Evolutionary conservation across 2,113 vertebrate genomes (phyloP).

Genomic region (Poicephalus gulielmi): DNA sequence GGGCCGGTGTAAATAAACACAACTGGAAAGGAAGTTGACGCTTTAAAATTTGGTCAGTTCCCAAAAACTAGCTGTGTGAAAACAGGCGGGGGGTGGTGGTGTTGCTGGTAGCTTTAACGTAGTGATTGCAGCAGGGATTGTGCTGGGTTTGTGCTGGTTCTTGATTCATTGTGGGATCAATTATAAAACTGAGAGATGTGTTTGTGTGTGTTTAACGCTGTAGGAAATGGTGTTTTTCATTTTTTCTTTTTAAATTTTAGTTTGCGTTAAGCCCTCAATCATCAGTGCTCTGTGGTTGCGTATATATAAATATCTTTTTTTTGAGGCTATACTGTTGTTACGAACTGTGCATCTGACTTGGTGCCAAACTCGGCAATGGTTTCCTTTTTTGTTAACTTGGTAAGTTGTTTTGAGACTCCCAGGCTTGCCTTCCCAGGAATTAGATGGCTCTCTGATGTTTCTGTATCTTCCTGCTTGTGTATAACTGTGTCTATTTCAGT

Average conservation of each 20-base stretch:
- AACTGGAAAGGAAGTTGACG: background rate
- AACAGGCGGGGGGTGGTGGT: background rate
- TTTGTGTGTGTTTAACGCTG: conserved; percentile 39
- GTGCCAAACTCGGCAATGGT: background rate
- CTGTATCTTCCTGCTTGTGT: background rate
- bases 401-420: background rate
- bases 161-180: background rate
- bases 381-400: conserved; percentile 29
- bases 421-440: background rate
- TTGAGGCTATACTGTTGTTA: background rate
- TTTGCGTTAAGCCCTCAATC: accelerated
- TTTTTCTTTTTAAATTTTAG: background rate
- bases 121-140: background rate
- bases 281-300: background rate
- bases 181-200: conserved; percentile 46
- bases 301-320: background rate
- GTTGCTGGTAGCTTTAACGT: background rate
- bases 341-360: background rate
- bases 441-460: background rate
- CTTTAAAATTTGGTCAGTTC: conserved; percentile 22
- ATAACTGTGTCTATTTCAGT: background rate
- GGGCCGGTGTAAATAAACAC: background rate
- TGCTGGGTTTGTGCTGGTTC: background rate
- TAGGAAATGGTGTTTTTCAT: background rate
- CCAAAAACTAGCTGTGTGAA: background rate